Evolutionary conservation across 2,797 vertebrate species (phyloP).

Genomic region (Lophotriccus pileatus): DNA sequence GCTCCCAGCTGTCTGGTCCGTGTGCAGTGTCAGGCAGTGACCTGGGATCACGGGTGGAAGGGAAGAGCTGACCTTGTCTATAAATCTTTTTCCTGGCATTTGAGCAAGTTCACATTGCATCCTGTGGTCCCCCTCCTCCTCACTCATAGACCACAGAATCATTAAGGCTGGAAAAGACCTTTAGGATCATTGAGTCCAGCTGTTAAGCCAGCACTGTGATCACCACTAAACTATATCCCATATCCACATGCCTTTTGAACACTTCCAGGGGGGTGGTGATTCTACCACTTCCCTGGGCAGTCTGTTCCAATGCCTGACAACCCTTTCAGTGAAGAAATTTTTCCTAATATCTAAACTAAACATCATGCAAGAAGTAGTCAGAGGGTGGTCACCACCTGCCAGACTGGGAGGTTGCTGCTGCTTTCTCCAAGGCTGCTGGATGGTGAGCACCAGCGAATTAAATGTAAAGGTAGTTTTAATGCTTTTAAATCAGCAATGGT

Average conservation of each 20-base stretch:
- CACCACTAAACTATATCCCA: background rate
- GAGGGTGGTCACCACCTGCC: background rate
- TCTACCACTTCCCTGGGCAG: background rate
- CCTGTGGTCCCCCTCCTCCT: background rate
- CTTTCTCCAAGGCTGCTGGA: background rate
- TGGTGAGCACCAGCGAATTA: background rate
- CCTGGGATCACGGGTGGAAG: background rate
- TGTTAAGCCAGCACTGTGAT: background rate
- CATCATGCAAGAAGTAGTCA: background rate
- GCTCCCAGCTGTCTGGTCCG: background rate
- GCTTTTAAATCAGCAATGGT: background rate
- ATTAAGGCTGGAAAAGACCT: background rate
- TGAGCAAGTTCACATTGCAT: background rate
- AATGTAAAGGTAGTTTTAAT: background rate
- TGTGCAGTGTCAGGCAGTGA: rapidly evolving
- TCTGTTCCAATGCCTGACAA: background rate
- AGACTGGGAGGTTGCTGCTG: background rate
- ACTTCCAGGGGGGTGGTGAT: background rate
- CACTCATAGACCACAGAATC: background rate
- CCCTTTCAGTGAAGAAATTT: background rate
- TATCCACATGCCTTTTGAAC: background rate
- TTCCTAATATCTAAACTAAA: background rate
- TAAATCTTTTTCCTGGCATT: background rate
- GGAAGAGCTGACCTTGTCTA: background rate
- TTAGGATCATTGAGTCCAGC: background rate